Percentiles rank a stretch among this genome's conserved stretches.
These are phyloP conservation scores for Phoebastria nigripes DNA, from an alignment of 2,797 vertebrate species.

Conservation along the genomic window DNA sequence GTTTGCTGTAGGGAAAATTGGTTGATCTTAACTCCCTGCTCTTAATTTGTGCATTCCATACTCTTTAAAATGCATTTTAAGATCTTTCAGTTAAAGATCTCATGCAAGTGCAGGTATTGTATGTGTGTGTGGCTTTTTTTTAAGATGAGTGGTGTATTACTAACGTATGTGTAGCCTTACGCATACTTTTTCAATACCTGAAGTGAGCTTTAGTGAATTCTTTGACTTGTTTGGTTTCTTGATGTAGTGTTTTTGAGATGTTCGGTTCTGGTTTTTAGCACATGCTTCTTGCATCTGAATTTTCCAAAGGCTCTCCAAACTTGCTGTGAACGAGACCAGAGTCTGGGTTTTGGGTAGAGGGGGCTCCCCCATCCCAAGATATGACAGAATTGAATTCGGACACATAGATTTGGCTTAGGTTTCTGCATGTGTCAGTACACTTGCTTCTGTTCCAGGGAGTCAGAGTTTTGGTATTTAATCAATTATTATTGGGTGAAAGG, in stretches of 20 bases:
- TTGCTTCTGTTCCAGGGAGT: neutral
- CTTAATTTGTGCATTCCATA: neutral
- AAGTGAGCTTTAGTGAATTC: neutral
- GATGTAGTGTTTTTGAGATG: neutral
- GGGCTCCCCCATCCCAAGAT: neutral
- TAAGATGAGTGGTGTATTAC: neutral
- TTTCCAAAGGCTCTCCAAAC: neutral
- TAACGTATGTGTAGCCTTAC: neutral
- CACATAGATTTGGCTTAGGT: neutral
- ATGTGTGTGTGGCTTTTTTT: neutral
- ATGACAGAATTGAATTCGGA: neutral
- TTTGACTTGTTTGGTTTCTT: neutral
- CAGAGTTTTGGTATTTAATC: neutral
- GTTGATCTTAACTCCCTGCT: neutral
- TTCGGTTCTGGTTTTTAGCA: neutral
- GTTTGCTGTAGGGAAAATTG: neutral
- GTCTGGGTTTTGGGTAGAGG: neutral
- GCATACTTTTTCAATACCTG: neutral
- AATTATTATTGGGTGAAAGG: neutral
- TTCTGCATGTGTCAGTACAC: neutral
- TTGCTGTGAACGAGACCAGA: neutral
- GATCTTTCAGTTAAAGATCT: neutral
- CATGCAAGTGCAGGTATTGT: neutral
- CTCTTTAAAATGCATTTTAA: neutral
- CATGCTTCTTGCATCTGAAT: neutral